Percentiles rank a stretch among this genome's conserved stretches.
phyloP scores from a whole-genome alignment of 2,888 invertebrate species.

The Patella ulyssiponensis region DNA sequence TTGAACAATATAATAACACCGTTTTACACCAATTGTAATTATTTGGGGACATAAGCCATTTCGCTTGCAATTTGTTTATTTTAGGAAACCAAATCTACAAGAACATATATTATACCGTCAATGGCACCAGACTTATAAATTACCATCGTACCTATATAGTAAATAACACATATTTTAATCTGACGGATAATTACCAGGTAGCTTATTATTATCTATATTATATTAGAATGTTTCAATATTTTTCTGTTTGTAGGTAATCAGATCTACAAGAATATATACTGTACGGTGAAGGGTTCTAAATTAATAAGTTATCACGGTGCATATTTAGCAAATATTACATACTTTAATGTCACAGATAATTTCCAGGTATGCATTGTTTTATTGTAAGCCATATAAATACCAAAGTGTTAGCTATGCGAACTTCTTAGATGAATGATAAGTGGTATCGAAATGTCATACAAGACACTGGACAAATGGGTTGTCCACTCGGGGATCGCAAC shows the following conservation, averaged over 20 bases:
- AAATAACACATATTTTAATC: conserved; percentile 25
- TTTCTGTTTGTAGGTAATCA: conserved; percentile 20
- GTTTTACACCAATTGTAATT: no score
- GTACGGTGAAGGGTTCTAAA: not conserved
- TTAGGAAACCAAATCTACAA: conserved; percentile 31
- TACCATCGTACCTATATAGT: conserved; percentile 12
- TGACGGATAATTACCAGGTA: conserved; percentile 27
- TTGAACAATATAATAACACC: no score
- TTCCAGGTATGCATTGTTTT: conserved; percentile 16
- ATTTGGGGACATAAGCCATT: no score
- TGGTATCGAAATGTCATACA: no score
- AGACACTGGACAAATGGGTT: no score
- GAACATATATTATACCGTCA: conserved; percentile 24
- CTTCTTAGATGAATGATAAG: no score
- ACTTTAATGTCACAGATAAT: conserved; percentile 29
- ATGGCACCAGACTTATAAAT: not conserved
- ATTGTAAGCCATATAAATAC: not conserved
- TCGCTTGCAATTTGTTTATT: not conserved
- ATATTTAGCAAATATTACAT: conserved; percentile 14
- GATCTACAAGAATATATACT: conserved; percentile 31
- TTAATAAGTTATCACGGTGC: conserved; percentile 12
- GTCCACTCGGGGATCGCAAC: no score
- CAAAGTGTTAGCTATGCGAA: no score
- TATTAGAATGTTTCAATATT: no score
- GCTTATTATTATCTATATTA: no score